phyloP scores from a whole-genome alignment of 1,140 invertebrate genomes.

The Ectropis grisescens region DNA sequence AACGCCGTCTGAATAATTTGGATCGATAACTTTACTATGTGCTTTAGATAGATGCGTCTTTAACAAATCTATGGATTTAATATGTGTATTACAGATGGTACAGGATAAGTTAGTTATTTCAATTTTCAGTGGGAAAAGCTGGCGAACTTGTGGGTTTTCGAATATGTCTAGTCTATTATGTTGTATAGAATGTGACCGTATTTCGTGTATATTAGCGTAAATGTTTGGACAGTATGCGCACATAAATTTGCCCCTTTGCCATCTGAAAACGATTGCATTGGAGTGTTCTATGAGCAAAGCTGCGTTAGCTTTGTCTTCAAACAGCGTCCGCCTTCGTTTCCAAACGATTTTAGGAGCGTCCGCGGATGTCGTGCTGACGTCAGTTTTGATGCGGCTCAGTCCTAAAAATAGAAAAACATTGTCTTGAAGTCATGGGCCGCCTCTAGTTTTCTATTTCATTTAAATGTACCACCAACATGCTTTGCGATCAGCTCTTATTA shows the following conservation, averaged over 20 bases:
- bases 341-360: conserved; percentile 29
- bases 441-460: no score
- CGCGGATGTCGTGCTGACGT: no score
- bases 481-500: no score
- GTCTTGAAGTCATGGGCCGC: no score
- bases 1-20: conserved; percentile 25
- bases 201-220: conserved; percentile 35
- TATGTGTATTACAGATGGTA: conserved; percentile 18
- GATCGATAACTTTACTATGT: conserved; percentile 20
- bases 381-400: neutral
- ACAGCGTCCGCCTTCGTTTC: conserved; percentile 44
- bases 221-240: conserved; percentile 41
- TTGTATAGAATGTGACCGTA: conserved; percentile 20
- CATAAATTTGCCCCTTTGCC: conserved; percentile 40
- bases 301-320: conserved; percentile 54
- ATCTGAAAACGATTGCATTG: conserved; percentile 48
- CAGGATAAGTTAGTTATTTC: conserved; percentile 37
- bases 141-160: conserved; percentile 21
- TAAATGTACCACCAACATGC: no score
- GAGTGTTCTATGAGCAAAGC: conserved; percentile 47
- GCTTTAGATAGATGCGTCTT: conserved; percentile 24
- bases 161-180: conserved; percentile 30
- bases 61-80: conserved; percentile 16
- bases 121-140: conserved; percentile 29
- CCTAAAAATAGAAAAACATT: conserved; percentile 37